Base-by-base conservation (phyloP, 2,113 vertebrate genomes). In the Tragelaphus buxtoni region DNA sequence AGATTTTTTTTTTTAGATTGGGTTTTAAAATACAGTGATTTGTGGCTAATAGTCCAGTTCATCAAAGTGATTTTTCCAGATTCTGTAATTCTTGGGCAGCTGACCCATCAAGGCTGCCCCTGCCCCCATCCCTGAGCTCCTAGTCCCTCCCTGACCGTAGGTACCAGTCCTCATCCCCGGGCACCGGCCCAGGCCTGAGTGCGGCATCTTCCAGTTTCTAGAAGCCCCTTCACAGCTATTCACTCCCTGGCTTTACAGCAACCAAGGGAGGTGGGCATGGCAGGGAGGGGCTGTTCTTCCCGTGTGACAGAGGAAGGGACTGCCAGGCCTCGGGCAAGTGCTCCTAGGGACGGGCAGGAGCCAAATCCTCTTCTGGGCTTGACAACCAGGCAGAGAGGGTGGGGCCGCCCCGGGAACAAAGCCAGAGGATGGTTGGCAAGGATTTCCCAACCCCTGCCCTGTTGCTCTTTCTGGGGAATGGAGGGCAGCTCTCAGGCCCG, bases 51-150 rank as follows among this genome's bases (percentile, higher is more conserved):
- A 83, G 49, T 69, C 42, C 14, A 83, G n/a, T 86, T 72, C 55
- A 90, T 90, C 89, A 69, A 87, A 90, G 88, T 81, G n/a, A 53
- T 74, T 85, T 94, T 89, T 90, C 91, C 92, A 96, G 90, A 77
- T 93, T 51, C 87, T 72, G 24, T 79, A 49, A 53, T 56, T 49
- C 93, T 81, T 55, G 76, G 84, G 80, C 87, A 12, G 74, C 65
- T 35, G 90, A 88, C 76, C 55, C 39, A 47, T 56, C 30, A 22
- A 47, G 55, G 28, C 45, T 26, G n/a, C 74, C 30, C 22, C 14
- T 0, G 0, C 65, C 6, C 35, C 13, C 58, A 32, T 30, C 16
- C 35, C 49, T 14, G 4, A 28, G 53, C 5, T 32, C 82, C 77
- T 22, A 39, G 63, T 39, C 24, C 51, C 55, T 35, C 12, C 53